Percentiles rank a stretch among this genome's conserved stretches.
Conservation (phyloP, 2,888 invertebrate genomes). For the Hybos culiciformis region DNA sequence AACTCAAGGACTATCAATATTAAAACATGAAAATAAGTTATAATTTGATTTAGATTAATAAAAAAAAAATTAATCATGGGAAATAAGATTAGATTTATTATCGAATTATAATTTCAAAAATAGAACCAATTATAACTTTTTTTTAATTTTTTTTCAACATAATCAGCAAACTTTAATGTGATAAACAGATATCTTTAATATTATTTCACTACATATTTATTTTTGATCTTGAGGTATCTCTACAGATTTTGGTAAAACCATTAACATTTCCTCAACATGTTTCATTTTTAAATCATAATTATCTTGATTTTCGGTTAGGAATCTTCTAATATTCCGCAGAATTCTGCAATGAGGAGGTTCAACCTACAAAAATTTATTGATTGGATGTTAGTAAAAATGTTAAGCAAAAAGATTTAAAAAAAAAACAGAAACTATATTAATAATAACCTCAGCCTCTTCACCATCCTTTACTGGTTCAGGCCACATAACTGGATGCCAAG, state of each 20-base stretch:
- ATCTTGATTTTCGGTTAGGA: conserved; percentile 34
- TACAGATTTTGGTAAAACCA: conserved; percentile 29
- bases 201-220: background rate
- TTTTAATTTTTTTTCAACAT: too few species aligned
- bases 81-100: background rate
- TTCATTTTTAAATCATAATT: conserved; percentile 29
- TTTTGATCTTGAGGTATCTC: background rate
- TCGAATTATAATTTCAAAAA: too few species aligned
- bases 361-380: too few species aligned
- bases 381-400: background rate
- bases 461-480: conserved; percentile 36
- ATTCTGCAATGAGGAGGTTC: conserved; percentile 50
- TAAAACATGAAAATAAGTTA: too few species aligned
- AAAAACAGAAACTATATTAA: conserved; percentile 12
- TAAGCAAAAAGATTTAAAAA: background rate
- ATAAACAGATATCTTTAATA: background rate
- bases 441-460: conserved; percentile 25
- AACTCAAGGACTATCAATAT: too few species aligned
- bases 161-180: too few species aligned
- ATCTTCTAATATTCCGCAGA: conserved; percentile 42
- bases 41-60: too few species aligned
- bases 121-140: too few species aligned
- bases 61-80: background rate
- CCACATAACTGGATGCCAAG: conserved; percentile 54
- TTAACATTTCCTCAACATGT: conserved; percentile 34